A percentile compares a stretch with the other conserved stretches of the same genome.
These are phyloP conservation scores for Pemphredon lugubris DNA, from an alignment of 2,888 invertebrate genomes.

Conservation along the genomic window DNA sequence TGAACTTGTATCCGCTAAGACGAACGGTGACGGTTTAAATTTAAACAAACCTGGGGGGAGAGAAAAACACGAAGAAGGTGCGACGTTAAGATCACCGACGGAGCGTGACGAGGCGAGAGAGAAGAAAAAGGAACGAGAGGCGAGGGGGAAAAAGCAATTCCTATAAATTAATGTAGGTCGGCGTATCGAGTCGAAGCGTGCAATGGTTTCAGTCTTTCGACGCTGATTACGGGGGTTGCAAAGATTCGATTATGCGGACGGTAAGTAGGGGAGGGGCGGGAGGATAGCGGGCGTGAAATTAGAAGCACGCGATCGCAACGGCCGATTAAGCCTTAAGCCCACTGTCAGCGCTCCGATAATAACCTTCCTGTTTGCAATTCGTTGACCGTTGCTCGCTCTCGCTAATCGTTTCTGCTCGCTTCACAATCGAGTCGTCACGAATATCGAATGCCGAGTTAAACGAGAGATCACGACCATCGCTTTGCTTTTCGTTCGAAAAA, in stretches of 20 bases:
- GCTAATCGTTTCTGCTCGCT: conserved; percentile 17
- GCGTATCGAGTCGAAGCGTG: conserved; percentile 35
- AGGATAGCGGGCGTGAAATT: conserved; percentile 70
- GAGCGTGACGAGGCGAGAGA: conserved; percentile 11
- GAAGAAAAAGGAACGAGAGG: no score
- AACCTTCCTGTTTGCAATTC: conserved; percentile 60
- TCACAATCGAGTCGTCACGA: neutral
- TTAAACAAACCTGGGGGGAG: neutral
- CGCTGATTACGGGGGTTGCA: conserved; percentile 57
- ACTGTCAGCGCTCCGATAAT: conserved; percentile 63
- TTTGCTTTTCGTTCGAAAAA: conserved; percentile 1
- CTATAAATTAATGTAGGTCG: conserved; percentile 47
- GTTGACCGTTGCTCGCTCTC: conserved; percentile 24
- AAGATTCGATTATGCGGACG: conserved; percentile 68
- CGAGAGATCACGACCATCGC: conserved; percentile 1
- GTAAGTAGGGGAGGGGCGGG: conserved; percentile 36
- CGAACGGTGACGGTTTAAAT: no score
- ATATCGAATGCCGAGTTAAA: conserved; percentile 7
- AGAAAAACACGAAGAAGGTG: neutral
- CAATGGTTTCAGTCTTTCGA: conserved; percentile 52
- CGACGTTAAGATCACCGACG: neutral
- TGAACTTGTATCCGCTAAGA: no score
- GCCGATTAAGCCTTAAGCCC: conserved; percentile 65
- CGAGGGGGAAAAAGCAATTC: conserved; percentile 35
- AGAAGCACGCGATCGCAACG: conserved; percentile 72